These are phyloP conservation scores for Leuciscus waleckii DNA, from an alignment of 2,797 vertebrate species.

Conservation along the genomic window DNA sequence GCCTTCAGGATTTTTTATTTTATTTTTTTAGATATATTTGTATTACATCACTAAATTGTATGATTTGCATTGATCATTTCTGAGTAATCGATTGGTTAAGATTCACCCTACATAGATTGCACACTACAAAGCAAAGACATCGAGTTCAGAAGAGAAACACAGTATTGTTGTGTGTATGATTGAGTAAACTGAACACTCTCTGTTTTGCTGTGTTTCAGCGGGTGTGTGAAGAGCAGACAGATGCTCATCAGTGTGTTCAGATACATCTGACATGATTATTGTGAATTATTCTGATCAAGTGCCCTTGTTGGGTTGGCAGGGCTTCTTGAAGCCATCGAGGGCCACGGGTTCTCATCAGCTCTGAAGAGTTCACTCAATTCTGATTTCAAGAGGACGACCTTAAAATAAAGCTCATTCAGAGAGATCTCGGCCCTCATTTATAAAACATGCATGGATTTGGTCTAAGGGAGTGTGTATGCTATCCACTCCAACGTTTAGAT, in stretches of 20 bases:
- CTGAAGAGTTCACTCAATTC: slow-evolving; percentile 8
- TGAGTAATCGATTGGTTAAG: neutral
- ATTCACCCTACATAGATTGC: neutral
- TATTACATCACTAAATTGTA: no score
- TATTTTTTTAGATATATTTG: neutral
- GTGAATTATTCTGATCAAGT: slow-evolving; percentile 9
- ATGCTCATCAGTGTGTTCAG: neutral
- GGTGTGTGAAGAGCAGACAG: neutral
- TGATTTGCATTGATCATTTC: neutral
- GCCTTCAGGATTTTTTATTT: neutral
- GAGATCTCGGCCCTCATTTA: neutral
- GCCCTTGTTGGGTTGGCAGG: neutral
- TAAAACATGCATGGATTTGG: neutral
- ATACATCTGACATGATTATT: neutral
- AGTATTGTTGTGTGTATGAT: neutral
- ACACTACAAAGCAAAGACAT: neutral
- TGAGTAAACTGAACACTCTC: no score
- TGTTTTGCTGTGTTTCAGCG: neutral
- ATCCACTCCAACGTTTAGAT: neutral
- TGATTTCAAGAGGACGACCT: neutral
- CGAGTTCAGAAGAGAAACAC: neutral
- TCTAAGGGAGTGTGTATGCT: neutral
- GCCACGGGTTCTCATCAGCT: neutral
- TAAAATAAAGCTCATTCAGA: slow-evolving; percentile 18
- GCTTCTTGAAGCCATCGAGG: neutral